Percentiles rank a stretch among this genome's conserved stretches.
phyloP scores from a whole-genome alignment of 64 coral and sea anemone species.

The Pocillopora verrucosa region DNA sequence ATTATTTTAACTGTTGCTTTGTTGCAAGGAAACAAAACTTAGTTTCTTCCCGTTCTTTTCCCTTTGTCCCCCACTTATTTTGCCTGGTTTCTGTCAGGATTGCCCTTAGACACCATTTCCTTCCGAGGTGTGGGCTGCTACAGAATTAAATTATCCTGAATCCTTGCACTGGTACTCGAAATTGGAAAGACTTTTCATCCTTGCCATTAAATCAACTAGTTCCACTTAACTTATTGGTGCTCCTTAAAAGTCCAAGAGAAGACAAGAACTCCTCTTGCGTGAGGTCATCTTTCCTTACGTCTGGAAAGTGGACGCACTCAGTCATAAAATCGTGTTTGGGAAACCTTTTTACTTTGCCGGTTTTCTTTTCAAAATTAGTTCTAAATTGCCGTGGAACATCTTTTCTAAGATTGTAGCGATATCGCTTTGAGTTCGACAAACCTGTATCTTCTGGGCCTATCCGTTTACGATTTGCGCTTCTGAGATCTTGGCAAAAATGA shows the following conservation, averaged over 20 bases:
- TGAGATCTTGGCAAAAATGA: not conserved
- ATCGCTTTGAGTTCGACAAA: not conserved
- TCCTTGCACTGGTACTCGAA: too few species aligned
- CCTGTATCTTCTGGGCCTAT: not conserved
- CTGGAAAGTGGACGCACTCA: not conserved
- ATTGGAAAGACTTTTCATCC: not conserved
- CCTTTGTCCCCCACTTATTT: too few species aligned
- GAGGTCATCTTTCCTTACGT: not conserved
- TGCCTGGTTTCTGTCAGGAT: too few species aligned
- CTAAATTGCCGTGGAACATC: not conserved
- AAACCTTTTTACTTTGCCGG: not conserved
- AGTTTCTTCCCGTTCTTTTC: too few species aligned
- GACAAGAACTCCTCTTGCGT: constrained; percentile 23
- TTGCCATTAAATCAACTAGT: not conserved
- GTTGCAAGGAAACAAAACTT: too few species aligned
- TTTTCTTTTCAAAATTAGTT: not conserved
- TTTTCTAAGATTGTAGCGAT: constrained; percentile 13
- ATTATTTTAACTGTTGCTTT: too few species aligned
- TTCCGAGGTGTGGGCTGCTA: too few species aligned
- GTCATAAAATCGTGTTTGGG: not conserved
- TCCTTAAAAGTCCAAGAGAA: constrained; percentile 7
- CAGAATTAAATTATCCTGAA: too few species aligned
- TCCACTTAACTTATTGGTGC: not conserved
- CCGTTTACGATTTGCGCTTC: not conserved
- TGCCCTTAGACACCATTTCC: too few species aligned